Evolutionary conservation across 2,888 invertebrate species (phyloP), one percentile per base, ranked within the genome.

Genomic region (Phyto melanocephala): DNA sequence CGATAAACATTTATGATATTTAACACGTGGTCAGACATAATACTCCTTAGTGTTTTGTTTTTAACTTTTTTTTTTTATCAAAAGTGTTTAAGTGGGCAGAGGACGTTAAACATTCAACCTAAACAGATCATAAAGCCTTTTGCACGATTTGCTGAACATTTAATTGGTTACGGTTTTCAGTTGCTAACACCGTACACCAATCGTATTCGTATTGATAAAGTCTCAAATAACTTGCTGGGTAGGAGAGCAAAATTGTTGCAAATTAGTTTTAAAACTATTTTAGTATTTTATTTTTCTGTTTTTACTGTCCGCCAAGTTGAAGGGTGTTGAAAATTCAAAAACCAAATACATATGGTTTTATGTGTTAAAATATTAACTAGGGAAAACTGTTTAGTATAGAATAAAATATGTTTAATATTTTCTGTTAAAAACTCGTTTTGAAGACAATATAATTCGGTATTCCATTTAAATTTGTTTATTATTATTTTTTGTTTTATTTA

Each of bases 261-360:
- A 72, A 72, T 81, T 77, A 62, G 52, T 68, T 72, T 77, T 60
- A 62, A 67, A 77, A 72, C 71, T 52, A 71, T 76, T 81, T 71
- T 47, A 42, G 20, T 68, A 17, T 60, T 65, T 17, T 68, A 52
- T 52, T 60, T 37, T 33, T 10, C 20, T 56, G 15, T 15, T 28
- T 5, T 3, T 5, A 45, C 24, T 72, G 56, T 50, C 28, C 58
- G 65, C 33, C 35, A 50, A 71, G 58, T 72, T 80, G 76, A 76
- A 77, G 72, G 81, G 77, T 77, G 81, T 77, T 81, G 67, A 81
- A 75, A 80, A 75, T 75, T 80, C 56, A 70, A 75, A 80, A 80
- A 70, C 5, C 67, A 79, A 79, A 74, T 75, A 80, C 54, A 68
- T 68, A 63, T 70, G 40, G 65, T 76, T 80, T 54, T 40, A 47